These are phyloP conservation scores for Tubiluchus corallicola DNA, from an alignment of 2,888 invertebrate genomes.

Conservation along the genomic window DNA sequence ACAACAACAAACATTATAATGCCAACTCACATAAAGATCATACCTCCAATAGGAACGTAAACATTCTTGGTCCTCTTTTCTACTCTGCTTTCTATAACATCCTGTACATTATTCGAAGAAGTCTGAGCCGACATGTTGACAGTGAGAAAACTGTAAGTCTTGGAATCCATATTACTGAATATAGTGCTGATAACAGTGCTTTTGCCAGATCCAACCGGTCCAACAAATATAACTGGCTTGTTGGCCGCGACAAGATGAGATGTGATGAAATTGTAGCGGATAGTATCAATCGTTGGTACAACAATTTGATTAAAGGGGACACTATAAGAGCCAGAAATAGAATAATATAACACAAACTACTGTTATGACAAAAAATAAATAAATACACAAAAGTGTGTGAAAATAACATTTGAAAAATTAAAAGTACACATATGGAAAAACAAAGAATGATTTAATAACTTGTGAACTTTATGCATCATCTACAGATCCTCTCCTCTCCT, in stretches of 20 bases:
- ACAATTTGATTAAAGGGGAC: slow-evolving; percentile 60
- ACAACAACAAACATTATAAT: no score
- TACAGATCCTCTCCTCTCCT: no score
- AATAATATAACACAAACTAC: background rate
- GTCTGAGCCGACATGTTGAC: slow-evolving; percentile 76
- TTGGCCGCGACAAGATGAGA: slow-evolving; percentile 42
- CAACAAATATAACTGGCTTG: slow-evolving; percentile 54
- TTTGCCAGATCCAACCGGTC: slow-evolving; percentile 65
- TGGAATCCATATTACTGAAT: slow-evolving; percentile 38
- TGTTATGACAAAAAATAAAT: slow-evolving; percentile 4
- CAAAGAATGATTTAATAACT: no score
- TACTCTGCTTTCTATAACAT: slow-evolving; percentile 60
- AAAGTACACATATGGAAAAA: no score
- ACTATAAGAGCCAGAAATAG: slow-evolving; percentile 30
- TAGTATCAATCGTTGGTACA: slow-evolving; percentile 70
- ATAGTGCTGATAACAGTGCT: slow-evolving; percentile 56
- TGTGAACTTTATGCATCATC: no score
- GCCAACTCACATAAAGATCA: no score
- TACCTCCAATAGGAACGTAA: slow-evolving; percentile 50
- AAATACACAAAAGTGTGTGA: no score
- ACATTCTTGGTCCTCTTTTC: slow-evolving; percentile 72
- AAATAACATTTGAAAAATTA: no score
- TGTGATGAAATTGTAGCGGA: slow-evolving; percentile 58
- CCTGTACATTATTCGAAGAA: slow-evolving; percentile 61
- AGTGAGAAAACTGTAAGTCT: slow-evolving; percentile 43